Evolutionary conservation across 92 coral and sea anemone species (phyloP).

Genomic region (Siderastrea radians): DNA sequence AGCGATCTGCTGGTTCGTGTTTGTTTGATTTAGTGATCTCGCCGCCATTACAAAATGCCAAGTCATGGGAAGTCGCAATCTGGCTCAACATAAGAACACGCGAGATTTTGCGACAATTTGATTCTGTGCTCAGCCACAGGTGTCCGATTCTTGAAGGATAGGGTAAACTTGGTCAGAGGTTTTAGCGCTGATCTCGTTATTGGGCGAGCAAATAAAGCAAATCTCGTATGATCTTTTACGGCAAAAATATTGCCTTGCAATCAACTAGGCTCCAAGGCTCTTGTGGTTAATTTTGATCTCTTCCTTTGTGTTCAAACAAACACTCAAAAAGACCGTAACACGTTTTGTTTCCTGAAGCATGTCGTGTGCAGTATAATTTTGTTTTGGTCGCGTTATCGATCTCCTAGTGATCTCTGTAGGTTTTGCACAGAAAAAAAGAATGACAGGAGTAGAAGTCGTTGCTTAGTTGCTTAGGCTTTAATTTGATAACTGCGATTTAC

Average conservation of each 20-base stretch:
- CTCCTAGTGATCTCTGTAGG: background rate
- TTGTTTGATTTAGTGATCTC: background rate
- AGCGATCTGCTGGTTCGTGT: background rate
- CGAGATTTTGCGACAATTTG: background rate
- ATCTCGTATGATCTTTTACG: background rate
- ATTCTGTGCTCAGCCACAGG: constrained; percentile 10
- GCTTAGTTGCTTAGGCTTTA: constrained; percentile 3
- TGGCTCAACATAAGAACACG: background rate
- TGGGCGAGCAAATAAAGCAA: background rate
- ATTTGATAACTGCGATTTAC: constrained; percentile 12
- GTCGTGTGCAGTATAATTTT: background rate
- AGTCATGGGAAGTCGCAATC: constrained; percentile 29
- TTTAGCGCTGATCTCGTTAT: background rate
- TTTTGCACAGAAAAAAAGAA: background rate
- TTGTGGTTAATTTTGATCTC: constrained; percentile 5
- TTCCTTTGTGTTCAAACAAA: constrained; percentile 38
- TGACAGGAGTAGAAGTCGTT: background rate
- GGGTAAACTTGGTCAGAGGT: background rate
- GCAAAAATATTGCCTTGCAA: background rate
- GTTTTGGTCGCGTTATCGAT: background rate
- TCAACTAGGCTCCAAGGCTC: background rate
- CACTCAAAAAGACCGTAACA: constrained; percentile 5
- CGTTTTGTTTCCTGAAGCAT: background rate
- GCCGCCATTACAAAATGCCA: background rate
- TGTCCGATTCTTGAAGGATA: background rate